Percentiles rank a stretch among this genome's conserved stretches.
Conservation (phyloP, 2,113 vertebrate species). For the Microcebus tavaratra region DNA sequence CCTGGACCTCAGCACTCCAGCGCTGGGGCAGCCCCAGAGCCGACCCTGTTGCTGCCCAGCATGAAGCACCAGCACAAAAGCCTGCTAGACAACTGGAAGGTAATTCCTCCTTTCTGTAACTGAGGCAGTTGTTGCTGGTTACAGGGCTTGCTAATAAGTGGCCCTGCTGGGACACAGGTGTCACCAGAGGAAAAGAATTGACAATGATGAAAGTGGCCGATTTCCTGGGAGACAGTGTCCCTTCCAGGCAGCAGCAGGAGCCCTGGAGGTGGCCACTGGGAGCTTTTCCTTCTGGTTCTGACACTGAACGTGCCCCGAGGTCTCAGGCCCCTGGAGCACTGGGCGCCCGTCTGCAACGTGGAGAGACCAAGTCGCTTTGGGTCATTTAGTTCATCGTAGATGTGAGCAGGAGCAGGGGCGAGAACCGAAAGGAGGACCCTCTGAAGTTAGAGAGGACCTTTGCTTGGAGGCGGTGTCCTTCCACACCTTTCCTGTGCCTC, state of each 20-base stretch:
- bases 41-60: background rate
- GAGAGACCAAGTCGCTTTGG: background rate
- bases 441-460: background rate
- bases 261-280: slow-evolving; percentile 31
- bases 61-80: background rate
- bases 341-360: background rate
- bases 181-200: slow-evolving; percentile 38
- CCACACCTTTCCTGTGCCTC: fast-evolving
- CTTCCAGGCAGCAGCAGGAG: slow-evolving; percentile 51
- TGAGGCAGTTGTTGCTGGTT: background rate
- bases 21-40: background rate
- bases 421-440: background rate
- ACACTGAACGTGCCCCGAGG: slow-evolving; percentile 28
- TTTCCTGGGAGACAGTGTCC: slow-evolving; percentile 44
- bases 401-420: too few relatives aligned
- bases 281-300: slow-evolving; percentile 26
- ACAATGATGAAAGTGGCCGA: slow-evolving; percentile 52
- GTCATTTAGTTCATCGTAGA: background rate
- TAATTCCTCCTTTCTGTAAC: background rate
- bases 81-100: background rate
- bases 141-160: slow-evolving; percentile 60
- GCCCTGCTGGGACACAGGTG: slow-evolving; percentile 40
- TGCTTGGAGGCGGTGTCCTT: background rate
- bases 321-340: background rate
- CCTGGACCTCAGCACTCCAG: background rate